Conservation (phyloP, 2,113 vertebrate species). For the Urocolius indicus region DNA sequence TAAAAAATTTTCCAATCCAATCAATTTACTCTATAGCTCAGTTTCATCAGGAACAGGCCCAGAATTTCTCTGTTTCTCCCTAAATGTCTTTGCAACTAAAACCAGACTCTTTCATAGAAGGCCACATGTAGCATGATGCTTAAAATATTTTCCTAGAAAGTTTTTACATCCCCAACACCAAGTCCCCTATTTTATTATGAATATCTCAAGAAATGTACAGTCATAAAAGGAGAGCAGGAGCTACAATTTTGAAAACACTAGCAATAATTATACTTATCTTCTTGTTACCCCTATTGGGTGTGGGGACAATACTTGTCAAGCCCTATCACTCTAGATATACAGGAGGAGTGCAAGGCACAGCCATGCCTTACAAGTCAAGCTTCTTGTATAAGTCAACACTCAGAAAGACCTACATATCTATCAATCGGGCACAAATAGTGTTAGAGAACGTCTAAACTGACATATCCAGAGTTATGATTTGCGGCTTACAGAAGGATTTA, state of each 20-base stretch:
- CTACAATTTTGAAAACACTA: not conserved
- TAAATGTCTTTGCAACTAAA: not conserved
- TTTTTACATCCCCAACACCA: not conserved
- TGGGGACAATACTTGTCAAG: not conserved
- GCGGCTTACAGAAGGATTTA: not conserved
- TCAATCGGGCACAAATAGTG: not conserved
- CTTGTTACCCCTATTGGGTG: not conserved
- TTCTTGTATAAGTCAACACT: not conserved
- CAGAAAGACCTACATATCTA: not conserved
- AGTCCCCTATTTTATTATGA: not conserved
- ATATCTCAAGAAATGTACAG: not conserved
- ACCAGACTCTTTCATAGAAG: not conserved
- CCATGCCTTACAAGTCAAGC: not conserved
- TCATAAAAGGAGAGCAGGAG: not conserved
- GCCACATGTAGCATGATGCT: not conserved
- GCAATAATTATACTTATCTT: not conserved
- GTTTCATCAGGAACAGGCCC: not conserved
- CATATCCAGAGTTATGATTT: fast-evolving
- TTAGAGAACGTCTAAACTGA: not conserved
- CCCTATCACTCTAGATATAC: not conserved
- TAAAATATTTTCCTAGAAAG: not conserved
- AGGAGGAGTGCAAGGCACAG: not conserved
- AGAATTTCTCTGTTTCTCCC: not conserved
- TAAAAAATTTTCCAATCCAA: not conserved
- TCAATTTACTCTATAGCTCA: not conserved